Percentiles rank a stretch among this genome's conserved stretches.
These are phyloP conservation scores for Caenorhabditis macrosperma DNA, from an alignment of 2,888 invertebrate species.

Conservation along the genomic window DNA sequence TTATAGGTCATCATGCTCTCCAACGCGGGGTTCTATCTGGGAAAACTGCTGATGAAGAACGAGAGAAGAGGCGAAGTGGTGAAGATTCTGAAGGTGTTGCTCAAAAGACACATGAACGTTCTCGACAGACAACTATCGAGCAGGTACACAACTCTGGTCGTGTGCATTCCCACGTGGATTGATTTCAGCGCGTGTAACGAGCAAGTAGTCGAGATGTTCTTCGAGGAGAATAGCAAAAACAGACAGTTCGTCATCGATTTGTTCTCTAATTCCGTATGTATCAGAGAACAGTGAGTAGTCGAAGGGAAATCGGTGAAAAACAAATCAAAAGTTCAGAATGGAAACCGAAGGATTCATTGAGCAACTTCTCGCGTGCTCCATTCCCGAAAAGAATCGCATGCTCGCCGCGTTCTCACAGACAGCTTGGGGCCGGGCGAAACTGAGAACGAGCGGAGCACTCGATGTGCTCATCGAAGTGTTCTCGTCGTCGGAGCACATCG, in stretches of 20 bases:
- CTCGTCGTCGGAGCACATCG: constrained; percentile 19
- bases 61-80: constrained; percentile 49
- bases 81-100: constrained; percentile 47
- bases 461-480: constrained; percentile 67
- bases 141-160: constrained; percentile 4
- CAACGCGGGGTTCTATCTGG: constrained; percentile 71
- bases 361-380: constrained; percentile 15
- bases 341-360: constrained; percentile 54
- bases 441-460: constrained; percentile 73
- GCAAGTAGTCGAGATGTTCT: constrained; percentile 53
- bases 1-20: constrained; percentile 68
- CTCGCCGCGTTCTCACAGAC: constrained; percentile 64
- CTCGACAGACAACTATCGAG: constrained; percentile 65
- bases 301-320: not conserved
- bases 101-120: constrained; percentile 55
- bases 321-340: constrained; percentile 37
- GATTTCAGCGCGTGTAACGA: constrained; percentile 39
- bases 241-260: constrained; percentile 54
- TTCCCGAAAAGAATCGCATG: constrained; percentile 46
- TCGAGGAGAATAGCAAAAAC: constrained; percentile 29
- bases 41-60: constrained; percentile 61
- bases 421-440: constrained; percentile 72
- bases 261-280: constrained; percentile 47
- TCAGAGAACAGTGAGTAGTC: constrained; percentile 52
- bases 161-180: not conserved